Base-by-base conservation (phyloP, 2,888 invertebrate genomes). In the Lochmaea crataegi region DNA sequence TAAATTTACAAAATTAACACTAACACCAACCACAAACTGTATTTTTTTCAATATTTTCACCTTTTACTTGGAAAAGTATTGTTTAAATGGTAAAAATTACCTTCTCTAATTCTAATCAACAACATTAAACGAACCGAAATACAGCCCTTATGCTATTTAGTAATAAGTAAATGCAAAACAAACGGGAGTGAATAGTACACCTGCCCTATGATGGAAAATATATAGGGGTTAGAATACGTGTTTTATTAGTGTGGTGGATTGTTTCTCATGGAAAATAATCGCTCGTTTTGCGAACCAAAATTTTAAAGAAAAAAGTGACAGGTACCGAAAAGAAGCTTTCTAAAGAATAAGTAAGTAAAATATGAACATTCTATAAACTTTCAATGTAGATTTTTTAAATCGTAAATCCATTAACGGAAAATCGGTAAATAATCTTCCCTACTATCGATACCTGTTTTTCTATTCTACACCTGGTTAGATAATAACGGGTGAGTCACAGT, bases 401-500 rank as follows among this genome's bases (percentile, higher is more conserved):
- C n/a, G n/a, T n/a, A n/a, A n/a, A 12, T 11, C 42, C 16, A 12
- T 2, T 38, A 56, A 14, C 9, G 16, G 26, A 18, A 12, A 48
- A 11, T 48, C 48, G 14, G 48, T 14, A 14, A 60, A 10, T 41
- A 61, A 61, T 14, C 61, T 11, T 12, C 61, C 42, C 0, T 16
- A 61, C 61, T 61, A 61, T 41, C 61, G 61, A 61, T 61, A 61
- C 61, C 61, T 61, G 61, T 61, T 61, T 53, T 16, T 32, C 16
- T 61, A 61, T 57, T 41, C 79, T 83, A 80, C 84, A 85, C 85
- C 84, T 84, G 83, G 83, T 78, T 81, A 78, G 82, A 83, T 84
- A 84, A 84, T 84, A 82, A 75, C 75, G 75, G 74, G 78, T 81
- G 80, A 79, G 75, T 81, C 81, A 82, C 22, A 48, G 64, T 64